A percentile compares a stretch with the other conserved stretches of the same genome.
Evolutionary conservation across 2,113 vertebrate species (phyloP).

Genomic region (cat (Felis catus)): F.catus_Fca126_mat1.0 CM031420.1:37666501-37667000

Average conservation of each 20-base stretch:
- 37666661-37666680: neutral
- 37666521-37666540: too few species aligned
- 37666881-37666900: neutral
- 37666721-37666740: neutral
- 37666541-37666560: too few species aligned
- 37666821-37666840: neutral
- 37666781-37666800: neutral
- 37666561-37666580: too few species aligned
- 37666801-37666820: neutral
- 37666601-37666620: neutral
- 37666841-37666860: neutral
- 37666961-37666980: neutral
- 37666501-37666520: too few species aligned
- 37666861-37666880: neutral
- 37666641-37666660: neutral
- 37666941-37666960: neutral
- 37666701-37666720: neutral
- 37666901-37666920: neutral
- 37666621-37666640: neutral
- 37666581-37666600: too few species aligned
- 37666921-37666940: neutral
- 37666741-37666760: neutral
- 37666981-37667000: neutral
- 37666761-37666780: neutral
- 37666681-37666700: neutral